Percentiles rank a stretch among this genome's conserved stretches.
These are phyloP conservation scores for Antennarius maculatus DNA, from an alignment of 2,797 vertebrate genomes.

Conservation along the genomic window DNA sequence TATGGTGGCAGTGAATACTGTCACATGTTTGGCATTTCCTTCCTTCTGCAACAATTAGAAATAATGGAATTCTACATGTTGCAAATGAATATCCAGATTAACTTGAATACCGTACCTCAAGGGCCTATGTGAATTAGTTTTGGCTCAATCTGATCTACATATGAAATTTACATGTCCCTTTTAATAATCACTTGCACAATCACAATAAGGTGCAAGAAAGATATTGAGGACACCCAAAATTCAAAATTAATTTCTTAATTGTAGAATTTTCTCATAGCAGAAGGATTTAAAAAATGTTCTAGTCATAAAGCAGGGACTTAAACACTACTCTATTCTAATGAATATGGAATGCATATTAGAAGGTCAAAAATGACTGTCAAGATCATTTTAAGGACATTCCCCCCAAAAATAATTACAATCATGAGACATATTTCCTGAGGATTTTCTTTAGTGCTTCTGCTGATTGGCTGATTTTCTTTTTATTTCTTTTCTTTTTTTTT, in stretches of 20 bases:
- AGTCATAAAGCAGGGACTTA: too few relatives aligned
- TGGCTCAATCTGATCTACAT: background rate
- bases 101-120: constrained; percentile 3
- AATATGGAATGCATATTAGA: too few relatives aligned
- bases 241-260: too few relatives aligned
- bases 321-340: too few relatives aligned
- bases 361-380: background rate
- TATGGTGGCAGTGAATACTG: constrained; percentile 8
- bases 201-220: background rate
- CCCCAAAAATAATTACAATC: background rate
- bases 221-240: background rate
- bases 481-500: too few relatives aligned
- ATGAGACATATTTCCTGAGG: background rate
- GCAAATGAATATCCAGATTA: background rate
- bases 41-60: constrained; percentile 12
- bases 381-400: constrained; percentile 5
- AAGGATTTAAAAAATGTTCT: too few relatives aligned
- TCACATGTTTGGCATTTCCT: constrained; percentile 17
- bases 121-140: constrained; percentile 5
- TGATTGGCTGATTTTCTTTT: background rate
- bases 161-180: background rate
- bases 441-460: constrained; percentile 12
- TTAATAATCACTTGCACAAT: background rate
- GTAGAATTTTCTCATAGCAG: too few relatives aligned
- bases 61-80: constrained; percentile 13